Evolutionary conservation across 2,113 vertebrate species (phyloP), one percentile per base, ranked within the genome.

Genomic region (Oncorhynchus clarkii): DNA sequence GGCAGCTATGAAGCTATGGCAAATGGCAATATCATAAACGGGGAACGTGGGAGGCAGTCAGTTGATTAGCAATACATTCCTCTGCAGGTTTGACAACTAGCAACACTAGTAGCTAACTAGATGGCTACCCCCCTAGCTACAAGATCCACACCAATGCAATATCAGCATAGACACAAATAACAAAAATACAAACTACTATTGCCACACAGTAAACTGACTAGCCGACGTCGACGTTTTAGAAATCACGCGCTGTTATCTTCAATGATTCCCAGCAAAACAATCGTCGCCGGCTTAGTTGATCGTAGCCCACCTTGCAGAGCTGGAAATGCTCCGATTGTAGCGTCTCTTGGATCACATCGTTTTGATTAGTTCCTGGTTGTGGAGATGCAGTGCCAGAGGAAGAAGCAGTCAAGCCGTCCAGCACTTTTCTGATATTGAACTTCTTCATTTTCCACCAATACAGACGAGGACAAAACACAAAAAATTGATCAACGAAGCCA

Each of bases 341-440:
- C 39, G 92, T 96, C 94, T 98, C 97, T 84, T 90, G 95, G 84
- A 98, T 93, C 12, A 78, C 70, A 71, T 98, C 96, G 77, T 91
- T 96, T 80, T 97, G 96, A 81, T 93, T 88, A 88, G 78, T 88
- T 16, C 94, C 96, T 5, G 93, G 71, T 75, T 89, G 92, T 67
- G 93, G 86, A 66, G 94, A 81, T 48, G 90, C 77, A 64, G 34
- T 34, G 34, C 34, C 34, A 34, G 92, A 88, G 78, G 96, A 93
- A n/a, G 95, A 90, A 83, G 89, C 95, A 70, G 97, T 95, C 93
- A 99, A 94, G 73, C 96, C 97, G 92, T 99, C 97, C 95, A 99
- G 87, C 93, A 99, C 97, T 95, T 99, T 99, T 88, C 96, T 95
- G 90, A 98, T 97, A 93, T 98, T 98, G 88, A 99, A 99, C 97